Evolutionary conservation across 2,888 invertebrate species (phyloP).

Genomic region (Macrostomum cliftonense): DNA sequence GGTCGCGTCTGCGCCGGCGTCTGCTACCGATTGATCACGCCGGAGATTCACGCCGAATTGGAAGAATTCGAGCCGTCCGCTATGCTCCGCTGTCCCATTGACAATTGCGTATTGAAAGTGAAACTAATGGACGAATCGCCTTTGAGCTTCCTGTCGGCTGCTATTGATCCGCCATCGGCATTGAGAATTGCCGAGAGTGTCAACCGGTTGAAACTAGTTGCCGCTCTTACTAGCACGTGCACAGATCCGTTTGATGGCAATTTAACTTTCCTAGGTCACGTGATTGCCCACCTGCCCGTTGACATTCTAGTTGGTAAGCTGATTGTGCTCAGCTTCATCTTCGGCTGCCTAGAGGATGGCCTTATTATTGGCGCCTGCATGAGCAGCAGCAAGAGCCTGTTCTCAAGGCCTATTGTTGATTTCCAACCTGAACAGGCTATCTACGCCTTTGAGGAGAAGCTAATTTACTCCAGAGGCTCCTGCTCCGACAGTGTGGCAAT

Average conservation of each 20-base stretch:
- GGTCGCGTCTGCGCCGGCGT: constrained; percentile 64
- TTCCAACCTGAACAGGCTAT: no score
- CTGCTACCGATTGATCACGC: constrained; percentile 50
- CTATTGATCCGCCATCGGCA: constrained; percentile 67
- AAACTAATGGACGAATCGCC: constrained; percentile 61
- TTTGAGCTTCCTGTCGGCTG: constrained; percentile 59
- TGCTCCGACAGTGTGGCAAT: no score
- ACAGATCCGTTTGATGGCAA: constrained; percentile 51
- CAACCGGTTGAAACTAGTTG: constrained; percentile 60
- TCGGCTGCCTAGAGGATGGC: constrained; percentile 61
- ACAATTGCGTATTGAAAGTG: constrained; percentile 43
- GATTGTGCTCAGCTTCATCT: constrained; percentile 65
- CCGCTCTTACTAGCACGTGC: constrained; percentile 3
- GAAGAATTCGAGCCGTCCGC: constrained; percentile 5
- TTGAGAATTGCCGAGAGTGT: constrained; percentile 61
- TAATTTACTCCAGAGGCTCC: no score
- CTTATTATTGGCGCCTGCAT: constrained; percentile 51
- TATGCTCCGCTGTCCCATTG: constrained; percentile 7
- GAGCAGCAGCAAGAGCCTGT: no score
- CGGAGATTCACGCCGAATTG: constrained; percentile 23
- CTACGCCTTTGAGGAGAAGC: no score
- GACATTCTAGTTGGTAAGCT: constrained; percentile 63
- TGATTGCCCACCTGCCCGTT: constrained; percentile 63
- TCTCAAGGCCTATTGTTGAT: no score
- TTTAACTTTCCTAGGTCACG: constrained; percentile 60